Evolutionary conservation across 2,113 vertebrate species (phyloP), one percentile per base, ranked within the genome.

Genomic region (Circaetus gallicus): DNA sequence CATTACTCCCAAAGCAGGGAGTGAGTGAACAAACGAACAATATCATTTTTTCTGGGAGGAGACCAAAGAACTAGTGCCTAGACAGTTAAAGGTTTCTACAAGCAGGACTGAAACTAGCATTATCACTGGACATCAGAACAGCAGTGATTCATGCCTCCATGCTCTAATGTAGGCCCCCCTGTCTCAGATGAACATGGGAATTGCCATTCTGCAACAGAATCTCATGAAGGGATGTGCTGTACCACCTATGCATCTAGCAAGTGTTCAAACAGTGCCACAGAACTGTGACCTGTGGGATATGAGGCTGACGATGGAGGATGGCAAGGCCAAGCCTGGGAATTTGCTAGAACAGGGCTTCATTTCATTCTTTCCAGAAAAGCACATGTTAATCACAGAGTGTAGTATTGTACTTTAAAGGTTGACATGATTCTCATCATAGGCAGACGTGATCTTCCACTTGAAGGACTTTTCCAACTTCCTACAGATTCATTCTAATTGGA

Each of bases 81-180:
- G 34, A 56, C 58, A 11, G 32, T 38, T 67, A 49, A 63, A 93
- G 13, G 69, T 42, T 79, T 69, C 91, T 56, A 61, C 34, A 38
- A 40, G 69, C 55, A 91, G 94, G 84, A 84, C 72, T 93, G 90
- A 94, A 95, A 36, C 53, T n/a, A 65, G 86, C 58, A 78, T 24
- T 45, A 43, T 55, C 65, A 87, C 71, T 77, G 78, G 34, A 10
- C 43, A 77, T 26, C 47, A 77, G 77, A 45, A 74, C 1, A 1
- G 67, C 43, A 52, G 50, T 12, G 78, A 59, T 58, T 92, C 47
- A 55, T 8, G 8, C 9, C 79, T 70, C 50, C 53, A 15, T 11
- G 42, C 58, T 73, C 80, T 62, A 34, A 26, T 25, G 55, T 10
- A 49, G 65, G 31, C 49, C 22, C 9, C 29, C 28, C 25, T 47